Percentiles rank a stretch among this genome's conserved stretches.
These are phyloP conservation scores for Procambarus virginalis DNA, from an alignment of 1,140 invertebrate species.

Conservation along the genomic window DNA sequence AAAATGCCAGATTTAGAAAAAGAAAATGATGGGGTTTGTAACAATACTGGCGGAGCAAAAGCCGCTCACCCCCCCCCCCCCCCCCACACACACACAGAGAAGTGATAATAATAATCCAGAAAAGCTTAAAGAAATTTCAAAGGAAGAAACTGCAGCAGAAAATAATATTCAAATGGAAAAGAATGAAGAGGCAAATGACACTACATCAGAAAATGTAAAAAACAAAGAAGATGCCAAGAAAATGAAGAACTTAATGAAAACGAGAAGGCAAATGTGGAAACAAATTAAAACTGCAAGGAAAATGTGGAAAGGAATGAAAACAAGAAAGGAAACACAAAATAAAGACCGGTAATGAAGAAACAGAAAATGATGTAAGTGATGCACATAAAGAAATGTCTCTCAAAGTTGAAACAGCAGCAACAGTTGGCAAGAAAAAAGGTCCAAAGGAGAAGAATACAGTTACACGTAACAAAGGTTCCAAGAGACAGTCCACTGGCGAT, in stretches of 20 bases:
- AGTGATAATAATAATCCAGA: neutral
- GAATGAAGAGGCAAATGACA: neutral
- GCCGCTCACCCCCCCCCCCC: no score
- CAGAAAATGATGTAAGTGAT: neutral
- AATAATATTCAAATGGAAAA: neutral
- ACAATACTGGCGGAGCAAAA: neutral
- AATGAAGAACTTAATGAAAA: no score
- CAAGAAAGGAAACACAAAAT: neutral
- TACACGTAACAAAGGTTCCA: neutral
- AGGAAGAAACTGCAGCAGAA: neutral
- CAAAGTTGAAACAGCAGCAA: neutral
- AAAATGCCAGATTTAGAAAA: neutral
- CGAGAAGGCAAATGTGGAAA: no score
- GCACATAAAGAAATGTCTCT: neutral
- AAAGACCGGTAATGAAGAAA: neutral
- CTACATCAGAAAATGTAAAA: neutral
- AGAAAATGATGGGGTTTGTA: neutral
- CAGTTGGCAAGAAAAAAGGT: neutral
- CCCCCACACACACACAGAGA: no score
- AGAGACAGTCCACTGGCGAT: slow-evolving; percentile 1
- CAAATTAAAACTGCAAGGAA: no score
- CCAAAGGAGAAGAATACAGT: slow-evolving; percentile 11
- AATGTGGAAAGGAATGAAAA: no score
- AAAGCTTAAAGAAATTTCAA: neutral
- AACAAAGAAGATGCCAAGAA: no score